phyloP scores from a whole-genome alignment of 2,113 vertebrate genomes.

The Triplophysa siluroides region DNA sequence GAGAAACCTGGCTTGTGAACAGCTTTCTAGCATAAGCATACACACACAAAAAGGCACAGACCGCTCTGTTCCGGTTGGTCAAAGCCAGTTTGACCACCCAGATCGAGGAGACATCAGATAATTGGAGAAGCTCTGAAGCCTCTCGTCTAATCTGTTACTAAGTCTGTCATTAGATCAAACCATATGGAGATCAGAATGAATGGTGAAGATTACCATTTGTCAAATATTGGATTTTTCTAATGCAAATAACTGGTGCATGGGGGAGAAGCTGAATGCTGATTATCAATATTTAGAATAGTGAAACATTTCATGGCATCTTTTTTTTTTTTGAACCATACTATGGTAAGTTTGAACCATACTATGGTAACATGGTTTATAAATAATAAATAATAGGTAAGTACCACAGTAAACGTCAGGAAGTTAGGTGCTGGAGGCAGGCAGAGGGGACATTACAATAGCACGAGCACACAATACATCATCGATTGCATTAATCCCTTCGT shows the following conservation, averaged over 20 bases:
- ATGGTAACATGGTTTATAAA: too few species aligned
- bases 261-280: too few species aligned
- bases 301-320: background rate
- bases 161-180: constrained; percentile 9
- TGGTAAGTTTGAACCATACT: too few species aligned
- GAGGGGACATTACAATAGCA: too few species aligned
- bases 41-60: constrained; percentile 41
- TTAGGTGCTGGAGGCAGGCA: too few species aligned
- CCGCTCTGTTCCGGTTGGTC: constrained; percentile 44
- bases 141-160: constrained; percentile 8
- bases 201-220: background rate
- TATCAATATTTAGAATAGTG: background rate
- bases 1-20: constrained; percentile 27
- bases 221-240: too few species aligned
- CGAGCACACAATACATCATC: too few species aligned
- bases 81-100: constrained; percentile 49
- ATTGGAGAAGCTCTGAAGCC: constrained; percentile 19
- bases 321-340: too few species aligned
- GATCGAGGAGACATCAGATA: constrained; percentile 32
- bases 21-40: constrained; percentile 25
- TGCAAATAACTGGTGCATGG: too few species aligned
- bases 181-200: constrained; percentile 12
- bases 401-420: too few species aligned
- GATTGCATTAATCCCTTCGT: too few species aligned
- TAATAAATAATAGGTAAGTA: too few species aligned